phyloP scores from a whole-genome alignment of 1,140 invertebrate genomes.

The Drosophila aff. region DNA sequence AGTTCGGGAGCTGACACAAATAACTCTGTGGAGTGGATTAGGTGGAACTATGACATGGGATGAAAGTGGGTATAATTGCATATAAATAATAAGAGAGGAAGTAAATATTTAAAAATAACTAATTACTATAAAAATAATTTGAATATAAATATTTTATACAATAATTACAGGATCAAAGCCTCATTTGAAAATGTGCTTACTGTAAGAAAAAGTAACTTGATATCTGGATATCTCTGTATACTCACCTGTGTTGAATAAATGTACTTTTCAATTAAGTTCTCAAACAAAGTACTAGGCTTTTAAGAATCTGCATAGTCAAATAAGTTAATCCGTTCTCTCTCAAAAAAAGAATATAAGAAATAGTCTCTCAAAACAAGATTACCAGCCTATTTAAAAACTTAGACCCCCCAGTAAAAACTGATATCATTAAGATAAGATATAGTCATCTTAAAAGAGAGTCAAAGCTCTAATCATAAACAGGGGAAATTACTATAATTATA shows the following conservation, averaged over 20 bases:
- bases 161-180: neutral
- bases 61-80: neutral
- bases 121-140: neutral
- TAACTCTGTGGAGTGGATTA: conserved; percentile 2
- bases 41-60: neutral
- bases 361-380: neutral
- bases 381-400: neutral
- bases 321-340: neutral
- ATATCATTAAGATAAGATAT: neutral
- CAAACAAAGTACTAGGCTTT: neutral
- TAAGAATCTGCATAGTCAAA: neutral
- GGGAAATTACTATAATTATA: neutral
- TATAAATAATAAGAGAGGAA: neutral
- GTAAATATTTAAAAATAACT: neutral
- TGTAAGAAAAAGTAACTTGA: neutral
- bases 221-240: neutral
- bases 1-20: conserved; percentile 17
- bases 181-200: neutral
- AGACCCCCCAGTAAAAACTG: neutral
- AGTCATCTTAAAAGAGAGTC: neutral
- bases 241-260: neutral
- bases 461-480: neutral
- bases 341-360: neutral
- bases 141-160: no score
- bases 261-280: neutral